Base-by-base conservation (phyloP, 2,888 invertebrate species). In the Panzeria rudis region DNA sequence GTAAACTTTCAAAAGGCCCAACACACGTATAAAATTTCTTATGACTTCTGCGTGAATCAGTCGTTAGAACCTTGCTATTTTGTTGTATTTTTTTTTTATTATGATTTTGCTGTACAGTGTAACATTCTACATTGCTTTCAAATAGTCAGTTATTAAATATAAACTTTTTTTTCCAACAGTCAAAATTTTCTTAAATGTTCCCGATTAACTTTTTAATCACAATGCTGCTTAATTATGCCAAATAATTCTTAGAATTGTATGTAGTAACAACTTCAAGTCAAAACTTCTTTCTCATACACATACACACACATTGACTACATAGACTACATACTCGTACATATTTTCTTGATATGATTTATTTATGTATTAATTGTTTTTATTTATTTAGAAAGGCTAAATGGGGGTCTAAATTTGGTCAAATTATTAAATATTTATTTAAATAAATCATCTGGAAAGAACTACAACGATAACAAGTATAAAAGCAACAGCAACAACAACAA, bases 301-400 rank as follows among this genome's bases (percentile, higher is more conserved):
- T 13, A 15, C 54, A 29, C 54, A 29, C 54, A 6, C 29, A 4
- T 29, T 29, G 29, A 29, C 29, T 29, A 29, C 50, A 50, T n/a
- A n/a, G n/a, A n/a, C n/a, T n/a, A 20, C 15, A 17, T n/a, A n/a
- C n/a, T n/a, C n/a, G n/a, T n/a, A n/a, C n/a, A 17, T 9, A 50
- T 50, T 50, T 50, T 20, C 50, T 50, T 50, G 20, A 50, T 50
- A 50, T 54, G 54, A 54, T 32, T 32, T 32, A 59, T 62, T 66
- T 44, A 38, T 29, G 29, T 41, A 25, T 23, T 35, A 32, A 50
- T 52, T 61, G n/a, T 3, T 62, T 29, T 54, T 50, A n/a, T 15
- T 75, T 62, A 77, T 68, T 68, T 25, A 4, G 23, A 71, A 78
- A 78, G 69, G 68, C 68, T 68, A 68, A 77, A 47, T 77, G 47